These are phyloP conservation scores for Aphrophora alni DNA, from an alignment of 2,888 invertebrate genomes.

Conservation along the genomic window DNA sequence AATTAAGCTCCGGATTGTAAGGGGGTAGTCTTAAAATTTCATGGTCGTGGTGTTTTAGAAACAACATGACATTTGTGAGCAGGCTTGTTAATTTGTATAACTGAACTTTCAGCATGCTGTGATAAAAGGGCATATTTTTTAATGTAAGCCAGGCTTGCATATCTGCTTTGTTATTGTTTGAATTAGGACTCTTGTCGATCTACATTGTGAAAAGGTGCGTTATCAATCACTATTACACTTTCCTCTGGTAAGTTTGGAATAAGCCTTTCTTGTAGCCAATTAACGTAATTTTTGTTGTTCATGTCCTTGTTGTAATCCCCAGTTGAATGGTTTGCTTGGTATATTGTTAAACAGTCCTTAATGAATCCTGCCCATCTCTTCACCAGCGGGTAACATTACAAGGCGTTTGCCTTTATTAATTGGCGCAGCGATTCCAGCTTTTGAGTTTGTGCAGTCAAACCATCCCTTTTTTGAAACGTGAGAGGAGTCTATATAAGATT, in stretches of 20 bases:
- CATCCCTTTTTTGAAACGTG: background rate
- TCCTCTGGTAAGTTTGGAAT: constrained; percentile 18
- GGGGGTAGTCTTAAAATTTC: constrained; percentile 23
- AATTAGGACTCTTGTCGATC: constrained; percentile 14
- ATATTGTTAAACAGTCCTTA: constrained; percentile 13
- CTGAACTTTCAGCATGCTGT: background rate
- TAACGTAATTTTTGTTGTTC: constrained; percentile 17
- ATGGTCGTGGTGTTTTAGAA: constrained; percentile 42
- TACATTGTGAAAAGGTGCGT: constrained; percentile 24
- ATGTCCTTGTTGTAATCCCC: constrained; percentile 26
- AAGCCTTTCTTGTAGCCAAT: constrained; percentile 19
- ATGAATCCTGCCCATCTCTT: constrained; percentile 27
- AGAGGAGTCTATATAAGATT: constrained; percentile 5
- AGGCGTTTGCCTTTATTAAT: too few relatives aligned
- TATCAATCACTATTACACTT: constrained; percentile 19
- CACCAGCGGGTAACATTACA: constrained; percentile 13
- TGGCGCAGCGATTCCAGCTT: too few relatives aligned
- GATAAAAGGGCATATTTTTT: background rate
- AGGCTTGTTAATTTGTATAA: background rate
- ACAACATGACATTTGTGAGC: background rate
- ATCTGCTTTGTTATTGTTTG: background rate
- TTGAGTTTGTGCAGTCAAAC: too few relatives aligned
- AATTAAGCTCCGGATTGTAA: constrained; percentile 37
- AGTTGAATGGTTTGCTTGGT: constrained; percentile 11
- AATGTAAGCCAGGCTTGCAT: background rate